Conservation (phyloP, 2,797 vertebrate genomes). For the Chaunax sp. region DNA sequence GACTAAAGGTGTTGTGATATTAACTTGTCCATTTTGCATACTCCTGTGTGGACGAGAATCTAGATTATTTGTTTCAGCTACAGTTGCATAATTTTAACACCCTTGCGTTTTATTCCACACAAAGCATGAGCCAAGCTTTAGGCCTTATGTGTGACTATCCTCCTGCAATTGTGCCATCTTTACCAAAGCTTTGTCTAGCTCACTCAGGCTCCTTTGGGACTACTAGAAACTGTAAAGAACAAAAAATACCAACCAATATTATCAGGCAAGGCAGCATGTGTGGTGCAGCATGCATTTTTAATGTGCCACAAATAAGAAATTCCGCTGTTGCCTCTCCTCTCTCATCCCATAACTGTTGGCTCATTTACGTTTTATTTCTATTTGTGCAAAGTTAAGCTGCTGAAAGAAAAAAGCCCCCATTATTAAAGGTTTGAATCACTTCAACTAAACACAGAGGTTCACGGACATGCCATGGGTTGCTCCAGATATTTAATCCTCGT, state of each 20-base stretch:
- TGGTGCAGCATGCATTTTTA: constrained; percentile 80
- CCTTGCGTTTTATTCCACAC: constrained; percentile 25
- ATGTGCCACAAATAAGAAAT: constrained; percentile 78
- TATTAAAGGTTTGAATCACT: constrained; percentile 63
- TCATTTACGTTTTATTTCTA: constrained; percentile 65
- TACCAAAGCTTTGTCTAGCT: constrained; percentile 57
- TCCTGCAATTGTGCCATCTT: constrained; percentile 64
- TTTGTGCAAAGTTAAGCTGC: constrained; percentile 62
- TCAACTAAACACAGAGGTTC: constrained; percentile 59
- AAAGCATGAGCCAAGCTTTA: constrained; percentile 27
- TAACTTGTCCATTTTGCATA: neutral
- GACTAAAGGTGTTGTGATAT: constrained; percentile 2
- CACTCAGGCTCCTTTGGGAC: constrained; percentile 68
- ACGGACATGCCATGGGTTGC: constrained; percentile 41
- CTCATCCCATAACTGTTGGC: constrained; percentile 49
- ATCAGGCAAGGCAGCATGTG: constrained; percentile 69
- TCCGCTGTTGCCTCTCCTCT: constrained; percentile 49
- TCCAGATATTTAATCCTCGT: constrained; percentile 53
- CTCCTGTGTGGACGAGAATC: neutral
- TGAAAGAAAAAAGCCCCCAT: constrained; percentile 36
- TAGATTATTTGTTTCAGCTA: constrained; percentile 28
- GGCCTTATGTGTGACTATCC: constrained; percentile 32
- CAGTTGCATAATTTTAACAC: constrained; percentile 42
- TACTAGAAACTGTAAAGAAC: constrained; percentile 78
- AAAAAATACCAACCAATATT: constrained; percentile 72